Percentiles rank a stretch among this genome's conserved stretches.
Conservation (phyloP, 1,140 invertebrate genomes). For the Anoplolepis gracilipes region DNA sequence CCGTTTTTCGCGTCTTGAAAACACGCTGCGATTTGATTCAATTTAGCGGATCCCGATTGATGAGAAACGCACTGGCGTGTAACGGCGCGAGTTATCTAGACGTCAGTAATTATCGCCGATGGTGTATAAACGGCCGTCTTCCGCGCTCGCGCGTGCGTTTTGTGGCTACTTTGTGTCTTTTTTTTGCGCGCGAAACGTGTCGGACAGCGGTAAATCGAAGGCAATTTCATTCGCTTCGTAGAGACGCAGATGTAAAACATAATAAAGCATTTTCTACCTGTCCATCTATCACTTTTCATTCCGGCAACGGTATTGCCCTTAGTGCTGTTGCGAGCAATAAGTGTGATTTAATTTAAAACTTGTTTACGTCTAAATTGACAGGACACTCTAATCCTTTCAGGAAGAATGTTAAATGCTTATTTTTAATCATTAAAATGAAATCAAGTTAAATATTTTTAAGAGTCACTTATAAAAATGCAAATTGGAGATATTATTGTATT, state of each 20-base stretch:
- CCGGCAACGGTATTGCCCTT: conserved; percentile 2
- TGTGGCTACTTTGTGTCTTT: conserved; percentile 38
- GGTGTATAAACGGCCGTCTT: conserved; percentile 35
- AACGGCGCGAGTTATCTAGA: conserved; percentile 34
- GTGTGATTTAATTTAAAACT: conserved; percentile 35
- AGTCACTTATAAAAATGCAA: background rate
- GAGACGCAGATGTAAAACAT: conserved; percentile 32
- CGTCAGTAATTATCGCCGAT: conserved; percentile 53
- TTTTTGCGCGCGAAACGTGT: background rate
- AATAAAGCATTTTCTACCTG: conserved; percentile 50
- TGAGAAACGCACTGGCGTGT: conserved; percentile 63
- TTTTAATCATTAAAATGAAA: conserved; percentile 8
- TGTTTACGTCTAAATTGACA: conserved; percentile 14
- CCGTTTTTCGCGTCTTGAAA: conserved; percentile 34
- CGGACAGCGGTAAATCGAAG: conserved; percentile 40
- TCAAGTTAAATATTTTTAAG: background rate
- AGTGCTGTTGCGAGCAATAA: background rate
- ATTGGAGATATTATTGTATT: background rate
- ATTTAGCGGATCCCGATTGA: conserved; percentile 74
- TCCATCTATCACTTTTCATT: conserved; percentile 48
- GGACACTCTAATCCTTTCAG: background rate
- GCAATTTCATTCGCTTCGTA: conserved; percentile 43
- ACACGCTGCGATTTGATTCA: conserved; percentile 71
- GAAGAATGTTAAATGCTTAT: background rate
- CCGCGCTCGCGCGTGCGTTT: conserved; percentile 8